Base-by-base conservation (phyloP, 2,797 vertebrate species). In the Anguilla marmorata region DNA sequence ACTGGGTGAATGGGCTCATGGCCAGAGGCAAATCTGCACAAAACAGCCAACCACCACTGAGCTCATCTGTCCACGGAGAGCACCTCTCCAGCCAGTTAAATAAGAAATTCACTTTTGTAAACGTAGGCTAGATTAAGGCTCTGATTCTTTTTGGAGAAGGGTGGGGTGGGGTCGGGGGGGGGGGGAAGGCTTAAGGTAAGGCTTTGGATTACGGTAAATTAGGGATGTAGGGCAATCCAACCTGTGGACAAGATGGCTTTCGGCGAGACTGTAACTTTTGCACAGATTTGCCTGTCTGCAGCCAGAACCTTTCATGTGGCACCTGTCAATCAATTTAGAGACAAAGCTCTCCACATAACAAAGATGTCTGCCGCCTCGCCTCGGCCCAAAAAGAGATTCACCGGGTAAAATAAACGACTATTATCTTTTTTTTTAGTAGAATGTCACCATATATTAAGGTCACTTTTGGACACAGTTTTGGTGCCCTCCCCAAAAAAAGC, bases 321-420 rank as follows among this genome's bases (percentile, higher is more conserved):
- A 76, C 76, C 76, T 80, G 76, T n/a, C 76, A 80, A 80, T 80
- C 76, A 80, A 80, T 80, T 80, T 80, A 80, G 76, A 80, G 76
- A 80, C 76, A 80, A 80, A 80, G 41, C 76, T 48, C 76, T 48
- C 45, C 7, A 80, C 76, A 80, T 50, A 48, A 80, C 76, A 24
- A 14, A 37, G 30, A 80, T 16, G 16, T 76, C 72, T 80, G 76
- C 19, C 9, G 14, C 33, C 74, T 37, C 1, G 76, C 76, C 41
- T 48, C 6, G 41, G 41, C 37, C 24, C n/a, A 30, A 37, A 76
- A 74, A 50, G 27, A 80, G 19, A 80, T 80, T 80, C 76, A 50
- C 41, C 27, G 21, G 76, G 41, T 48, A 76, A 0, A 48, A 30
- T 0, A 80, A 80, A 80, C 6, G 6, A 11, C 76, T 50, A 80